phyloP scores from a whole-genome alignment of 2,113 vertebrate species.

The Motacilla alba region DNA sequence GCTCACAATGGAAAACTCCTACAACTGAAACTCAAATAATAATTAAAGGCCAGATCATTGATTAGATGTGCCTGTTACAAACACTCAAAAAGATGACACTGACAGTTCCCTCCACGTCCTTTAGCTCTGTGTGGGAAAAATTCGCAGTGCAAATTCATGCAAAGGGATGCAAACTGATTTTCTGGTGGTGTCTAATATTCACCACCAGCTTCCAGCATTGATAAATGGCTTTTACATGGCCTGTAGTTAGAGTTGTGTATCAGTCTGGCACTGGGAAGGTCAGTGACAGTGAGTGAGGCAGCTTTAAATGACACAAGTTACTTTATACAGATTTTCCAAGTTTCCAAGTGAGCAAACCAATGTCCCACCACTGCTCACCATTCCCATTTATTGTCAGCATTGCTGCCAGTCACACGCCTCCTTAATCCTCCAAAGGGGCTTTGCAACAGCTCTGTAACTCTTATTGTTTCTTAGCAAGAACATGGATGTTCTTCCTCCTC shows the following conservation, averaged over 20 bases:
- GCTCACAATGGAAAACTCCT: neutral
- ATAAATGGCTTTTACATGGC: neutral
- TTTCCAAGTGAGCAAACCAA: neutral
- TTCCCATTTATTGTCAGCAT: neutral
- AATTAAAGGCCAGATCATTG: neutral
- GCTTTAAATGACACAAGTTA: neutral
- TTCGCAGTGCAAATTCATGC: neutral
- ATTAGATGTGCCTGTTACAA: neutral
- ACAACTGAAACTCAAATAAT: neutral
- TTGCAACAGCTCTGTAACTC: neutral
- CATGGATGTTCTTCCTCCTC: neutral
- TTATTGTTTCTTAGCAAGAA: neutral
- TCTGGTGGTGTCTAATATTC: neutral
- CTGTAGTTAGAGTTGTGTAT: neutral
- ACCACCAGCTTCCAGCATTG: neutral
- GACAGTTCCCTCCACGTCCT: neutral
- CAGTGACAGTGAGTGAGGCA: neutral
- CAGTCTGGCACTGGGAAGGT: neutral
- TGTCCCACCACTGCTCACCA: neutral
- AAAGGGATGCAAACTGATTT: neutral
- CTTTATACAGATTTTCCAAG: fast-evolving
- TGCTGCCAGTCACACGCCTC: neutral
- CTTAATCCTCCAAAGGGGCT: neutral
- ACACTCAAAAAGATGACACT: neutral
- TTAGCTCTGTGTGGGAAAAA: neutral